Percentiles rank a stretch among this genome's conserved stretches.
Evolutionary conservation across 2,888 invertebrate species (phyloP).

Genomic region (Platerodrilus igneus): DNA sequence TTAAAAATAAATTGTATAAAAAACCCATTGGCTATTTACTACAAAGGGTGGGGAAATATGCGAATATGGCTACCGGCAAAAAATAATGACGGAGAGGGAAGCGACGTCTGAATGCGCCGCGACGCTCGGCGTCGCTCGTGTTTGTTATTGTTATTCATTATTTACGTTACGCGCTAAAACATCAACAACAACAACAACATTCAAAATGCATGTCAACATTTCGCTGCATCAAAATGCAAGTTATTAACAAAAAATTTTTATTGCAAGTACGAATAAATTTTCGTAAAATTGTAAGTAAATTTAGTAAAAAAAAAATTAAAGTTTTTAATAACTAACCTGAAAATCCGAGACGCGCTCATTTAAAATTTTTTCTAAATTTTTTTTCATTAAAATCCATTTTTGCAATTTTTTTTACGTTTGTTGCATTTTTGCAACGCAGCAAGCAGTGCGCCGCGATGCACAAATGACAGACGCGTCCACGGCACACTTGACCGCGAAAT

Average conservation of each 20-base stretch:
- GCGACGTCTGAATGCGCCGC: slow-evolving; percentile 26
- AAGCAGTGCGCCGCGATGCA: slow-evolving; percentile 30
- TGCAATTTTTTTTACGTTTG: slow-evolving; percentile 25
- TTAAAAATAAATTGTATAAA: slow-evolving; percentile 41
- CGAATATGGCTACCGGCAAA: slow-evolving; percentile 40
- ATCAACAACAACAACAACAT: no score
- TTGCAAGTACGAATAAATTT: no score
- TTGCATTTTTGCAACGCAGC: slow-evolving; percentile 30
- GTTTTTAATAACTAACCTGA: slow-evolving; percentile 19
- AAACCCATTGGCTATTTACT: slow-evolving; percentile 43
- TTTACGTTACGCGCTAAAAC: no score
- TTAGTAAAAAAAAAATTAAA: slow-evolving; percentile 9
- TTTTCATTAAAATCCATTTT: slow-evolving; percentile 25
- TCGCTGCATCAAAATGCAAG: slow-evolving; percentile 19
- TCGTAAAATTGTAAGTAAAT: slow-evolving; percentile 5
- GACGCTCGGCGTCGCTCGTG: slow-evolving; percentile 25
- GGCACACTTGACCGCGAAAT: slow-evolving; percentile 41
- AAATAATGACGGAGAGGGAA: slow-evolving; percentile 37
- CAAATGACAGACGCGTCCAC: slow-evolving; percentile 32
- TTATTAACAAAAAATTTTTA: slow-evolving; percentile 13
- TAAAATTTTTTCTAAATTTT: slow-evolving; percentile 22
- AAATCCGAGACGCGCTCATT: slow-evolving; percentile 31
- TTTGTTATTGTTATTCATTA: no score
- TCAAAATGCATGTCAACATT: no score
- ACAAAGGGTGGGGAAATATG: slow-evolving; percentile 34